phyloP scores from a whole-genome alignment of 2,113 vertebrate genomes.

The Vireo altiloquus region DNA sequence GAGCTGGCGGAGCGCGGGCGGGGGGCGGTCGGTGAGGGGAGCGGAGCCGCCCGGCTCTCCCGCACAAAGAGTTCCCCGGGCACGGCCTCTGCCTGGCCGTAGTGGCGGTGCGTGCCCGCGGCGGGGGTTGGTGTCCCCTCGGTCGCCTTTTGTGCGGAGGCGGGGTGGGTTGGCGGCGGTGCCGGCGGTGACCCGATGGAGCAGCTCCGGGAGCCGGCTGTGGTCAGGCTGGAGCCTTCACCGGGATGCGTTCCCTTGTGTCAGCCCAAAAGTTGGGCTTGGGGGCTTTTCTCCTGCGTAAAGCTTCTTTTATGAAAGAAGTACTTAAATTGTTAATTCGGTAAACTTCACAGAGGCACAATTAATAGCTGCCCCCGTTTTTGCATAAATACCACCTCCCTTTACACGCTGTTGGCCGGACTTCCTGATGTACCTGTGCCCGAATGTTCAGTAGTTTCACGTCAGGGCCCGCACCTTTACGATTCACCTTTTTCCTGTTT shows the following conservation, averaged over 20 bases:
- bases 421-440: fast-evolving
- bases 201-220: not conserved
- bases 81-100: not conserved
- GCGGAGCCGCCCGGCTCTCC: not conserved
- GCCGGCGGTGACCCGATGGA: not conserved
- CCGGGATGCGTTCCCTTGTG: not conserved
- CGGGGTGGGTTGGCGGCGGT: not conserved
- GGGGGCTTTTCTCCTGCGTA: not conserved
- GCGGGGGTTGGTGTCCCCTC: not conserved
- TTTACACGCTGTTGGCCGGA: fast-evolving
- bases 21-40: not conserved
- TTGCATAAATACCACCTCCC: fast-evolving
- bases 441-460: not conserved
- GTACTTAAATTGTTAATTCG: not conserved
- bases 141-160: not conserved
- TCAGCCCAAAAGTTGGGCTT: not conserved
- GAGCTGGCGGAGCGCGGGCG: not conserved
- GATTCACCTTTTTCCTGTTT: not conserved
- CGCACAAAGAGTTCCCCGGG: not conserved
- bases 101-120: not conserved
- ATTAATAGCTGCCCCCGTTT: fast-evolving
- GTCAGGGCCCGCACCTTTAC: not conserved
- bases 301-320: not conserved
- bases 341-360: not conserved
- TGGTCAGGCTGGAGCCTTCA: not conserved